Evolutionary conservation across 2,113 vertebrate genomes (phyloP).

Genomic region (Triplophysa dalaica): DNA sequence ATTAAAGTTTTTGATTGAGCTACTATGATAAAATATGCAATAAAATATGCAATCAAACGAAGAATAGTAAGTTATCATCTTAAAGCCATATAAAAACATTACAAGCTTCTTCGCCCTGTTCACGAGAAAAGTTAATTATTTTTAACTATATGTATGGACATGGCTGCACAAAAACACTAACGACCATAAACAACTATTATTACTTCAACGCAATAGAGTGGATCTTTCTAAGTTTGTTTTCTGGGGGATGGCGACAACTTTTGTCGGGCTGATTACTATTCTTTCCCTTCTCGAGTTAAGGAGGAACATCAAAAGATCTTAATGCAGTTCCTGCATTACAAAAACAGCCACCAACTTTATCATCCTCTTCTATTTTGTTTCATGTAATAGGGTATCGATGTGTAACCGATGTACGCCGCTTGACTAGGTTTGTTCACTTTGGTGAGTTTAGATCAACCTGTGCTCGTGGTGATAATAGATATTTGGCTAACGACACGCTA

Average conservation of each 20-base stretch:
- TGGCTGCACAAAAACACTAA: not conserved
- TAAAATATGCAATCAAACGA: not conserved
- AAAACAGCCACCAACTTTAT: slow-evolving; percentile 43
- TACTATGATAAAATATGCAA: not conserved
- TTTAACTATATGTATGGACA: no score
- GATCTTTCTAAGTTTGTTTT: not conserved
- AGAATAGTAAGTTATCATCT: not conserved
- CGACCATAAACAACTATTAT: not conserved
- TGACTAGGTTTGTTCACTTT: not conserved
- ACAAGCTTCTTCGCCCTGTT: not conserved
- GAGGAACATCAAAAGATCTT: slow-evolving; percentile 44
- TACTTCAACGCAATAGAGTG: not conserved
- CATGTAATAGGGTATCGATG: not conserved
- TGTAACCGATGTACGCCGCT: not conserved
- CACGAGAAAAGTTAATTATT: not conserved
- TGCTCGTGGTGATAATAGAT: slow-evolving; percentile 21
- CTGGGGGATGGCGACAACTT: not conserved
- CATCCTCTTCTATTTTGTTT: slow-evolving; percentile 15
- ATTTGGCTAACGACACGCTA: slow-evolving; percentile 45
- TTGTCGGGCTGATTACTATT: slow-evolving; percentile 35
- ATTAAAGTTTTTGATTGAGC: not conserved
- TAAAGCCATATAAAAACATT: not conserved
- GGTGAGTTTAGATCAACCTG: not conserved
- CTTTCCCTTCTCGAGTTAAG: slow-evolving; percentile 41
- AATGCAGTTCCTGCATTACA: slow-evolving; percentile 49